Base-by-base conservation (phyloP, 2,888 invertebrate genomes). In the Caenorhabditis imperialis region DNA sequence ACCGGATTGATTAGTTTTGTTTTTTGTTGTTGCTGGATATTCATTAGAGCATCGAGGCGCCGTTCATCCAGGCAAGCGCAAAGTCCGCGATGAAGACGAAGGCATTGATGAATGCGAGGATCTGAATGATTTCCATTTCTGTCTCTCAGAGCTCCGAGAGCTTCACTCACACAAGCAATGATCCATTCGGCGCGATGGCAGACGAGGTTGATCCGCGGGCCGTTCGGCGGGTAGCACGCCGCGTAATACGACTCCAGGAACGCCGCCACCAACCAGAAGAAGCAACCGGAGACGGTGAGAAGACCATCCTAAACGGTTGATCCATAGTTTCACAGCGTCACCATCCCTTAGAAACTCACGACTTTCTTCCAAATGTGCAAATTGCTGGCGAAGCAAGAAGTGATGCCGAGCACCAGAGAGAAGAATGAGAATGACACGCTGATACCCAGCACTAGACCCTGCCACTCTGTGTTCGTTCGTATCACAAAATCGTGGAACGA, bases 201-300 rank as follows among this genome's bases (percentile, higher is more conserved):
- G 20, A 86, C 84, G 30, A 82, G 62, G 51, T 81, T 82, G 50
- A 85, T 78, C 25, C 76, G 57, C 4, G 81, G 71, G 10, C 86
- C 86, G 37, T 84, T 80, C 12, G 86, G 86, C 16, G 86, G 86
- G 58, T 86, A 86, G 45, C 86, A 86, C 2, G 84, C 86, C 4
- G 86, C 86, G 58, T 73, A 86, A 58, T 85, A 86, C n/a, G 86
- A 78, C 55, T 86, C 86, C 18, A 86, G 62, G 50, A 82, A 84
- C 7, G 82, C 81, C 6, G 77, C 85, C 4, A 86, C 45, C 20
- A 86, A 44, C 69, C 83, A 84, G 45, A 79, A 77, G 51, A 86
- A 75, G 16, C 78, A 58, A 14, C 81, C 84, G 16, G 77, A 48
- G 2, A 78, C 79, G 3, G 77, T 80, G 22, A 79, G 50, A 27